Percentiles rank a stretch among this genome's conserved stretches.
These are phyloP conservation scores for Octopus bimaculoides DNA, from an alignment of 1,140 invertebrate species.

Conservation along the genomic window DNA sequence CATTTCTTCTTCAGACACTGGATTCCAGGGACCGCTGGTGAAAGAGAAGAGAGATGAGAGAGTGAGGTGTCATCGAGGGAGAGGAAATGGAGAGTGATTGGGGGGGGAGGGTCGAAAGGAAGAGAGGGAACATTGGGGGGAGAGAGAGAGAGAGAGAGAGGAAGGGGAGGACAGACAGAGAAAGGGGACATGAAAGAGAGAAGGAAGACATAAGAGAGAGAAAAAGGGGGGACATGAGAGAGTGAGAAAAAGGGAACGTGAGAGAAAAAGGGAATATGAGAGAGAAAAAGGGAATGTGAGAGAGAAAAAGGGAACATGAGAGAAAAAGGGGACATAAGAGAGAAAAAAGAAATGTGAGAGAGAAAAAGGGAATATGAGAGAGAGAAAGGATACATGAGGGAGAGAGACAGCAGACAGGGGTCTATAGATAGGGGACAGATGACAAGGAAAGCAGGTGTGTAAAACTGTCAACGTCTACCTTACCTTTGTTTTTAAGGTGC, in stretches of 20 bases:
- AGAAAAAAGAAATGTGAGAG: too few species aligned
- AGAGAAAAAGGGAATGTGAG: too few species aligned
- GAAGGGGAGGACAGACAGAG: not conserved
- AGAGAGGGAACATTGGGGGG: not conserved
- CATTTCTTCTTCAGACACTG: not conserved
- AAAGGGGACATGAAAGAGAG: not conserved
- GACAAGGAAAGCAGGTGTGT: too few species aligned
- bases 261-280: too few species aligned
- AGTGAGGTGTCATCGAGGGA: not conserved
- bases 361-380: too few species aligned
- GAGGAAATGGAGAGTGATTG: not conserved
- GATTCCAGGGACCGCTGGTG: not conserved
- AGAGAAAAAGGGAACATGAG: too few species aligned
- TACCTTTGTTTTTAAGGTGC: not conserved
- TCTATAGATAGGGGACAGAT: too few species aligned
- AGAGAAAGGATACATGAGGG: too few species aligned
- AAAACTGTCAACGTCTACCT: not conserved
- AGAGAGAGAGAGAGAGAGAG: not conserved
- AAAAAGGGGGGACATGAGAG: not conserved
- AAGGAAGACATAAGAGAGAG: not conserved
- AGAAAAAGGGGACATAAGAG: too few species aligned
- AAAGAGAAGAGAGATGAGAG: not conserved
- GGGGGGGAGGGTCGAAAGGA: not conserved
- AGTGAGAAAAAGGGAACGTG: not conserved
- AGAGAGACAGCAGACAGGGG: too few species aligned